Base-by-base conservation (phyloP, 2,113 vertebrate species). In the Hassar affinis region DNA sequence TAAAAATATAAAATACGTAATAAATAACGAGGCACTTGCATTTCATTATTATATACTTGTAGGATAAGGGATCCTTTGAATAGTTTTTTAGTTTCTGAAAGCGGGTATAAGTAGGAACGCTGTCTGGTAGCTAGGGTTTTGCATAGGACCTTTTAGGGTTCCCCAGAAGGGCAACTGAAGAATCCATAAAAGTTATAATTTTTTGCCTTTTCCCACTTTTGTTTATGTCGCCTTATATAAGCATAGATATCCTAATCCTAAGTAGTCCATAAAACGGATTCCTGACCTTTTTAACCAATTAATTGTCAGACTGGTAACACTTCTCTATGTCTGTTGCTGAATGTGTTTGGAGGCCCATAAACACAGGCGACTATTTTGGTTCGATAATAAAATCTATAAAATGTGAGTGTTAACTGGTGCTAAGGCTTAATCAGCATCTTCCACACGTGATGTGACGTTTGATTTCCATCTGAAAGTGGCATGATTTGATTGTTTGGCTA, bases 391-490 rank as follows among this genome's bases (percentile, higher is more conserved):
- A 56, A 64, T 62, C 25, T 79, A 33, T 30, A 79, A 57, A 72
- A 11, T 35, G n/a, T 81, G 14, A 54, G 30, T 51, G 15, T 15
- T 57, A 47, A 81, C 52, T 12, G 52, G 52, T 11, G 27, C 35
- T 42, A 1, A 11, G 51, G 68, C 45, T 81, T 71, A 71, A 72
- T 81, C 66, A 71, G 66, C 79, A 69, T 56, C 49, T 71, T 52
- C 17, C 66, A 72, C 66, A 35, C 52, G 51, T 72, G 61, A 64
- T 42, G 17, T 64, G 64, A 81, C 22, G 64, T 81, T 81, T 81
- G 66, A 81, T 72, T 72, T 81, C 54, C 68, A 45, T 35, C 66
- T 71, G 49, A 72, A 81, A 57, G n/a, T 47, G 57, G 64, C 35
- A 49, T 64, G 42, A 45, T 62, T 27, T 45, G 78, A 81, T 71